Evolutionary conservation across 1,140 invertebrate species (phyloP), one percentile per base, ranked within the genome.

Genomic region (Drosophila asahinai): DNA sequence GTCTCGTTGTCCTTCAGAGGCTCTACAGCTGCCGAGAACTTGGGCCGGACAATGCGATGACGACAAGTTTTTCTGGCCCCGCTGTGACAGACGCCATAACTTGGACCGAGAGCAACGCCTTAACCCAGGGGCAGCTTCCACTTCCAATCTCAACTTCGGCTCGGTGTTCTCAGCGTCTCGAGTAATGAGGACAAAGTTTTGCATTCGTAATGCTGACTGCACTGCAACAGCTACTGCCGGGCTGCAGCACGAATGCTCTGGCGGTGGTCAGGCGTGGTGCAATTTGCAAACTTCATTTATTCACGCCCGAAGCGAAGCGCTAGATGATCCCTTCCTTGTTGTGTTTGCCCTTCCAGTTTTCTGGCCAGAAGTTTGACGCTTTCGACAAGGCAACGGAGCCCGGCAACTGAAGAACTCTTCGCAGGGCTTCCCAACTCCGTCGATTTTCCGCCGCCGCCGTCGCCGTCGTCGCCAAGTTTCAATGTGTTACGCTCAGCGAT

Each of bases 201-300:
- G 86, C 86, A 90, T 90, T 89, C 67, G 70, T 72, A 81, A 90
- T 89, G 86, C 70, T 55, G 62, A 33, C 51, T 48, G 60, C 66
- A 80, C 54, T 82, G 61, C 70, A 64, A 74, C 62, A 67, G 62
- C 57, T 47, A 63, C 65, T 58, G 43, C 27, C 40, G 45, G 47
- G 59, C 55, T 36, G 36, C 49, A 72, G 81, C 81, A 55, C 54
- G 42, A 61, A 62, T 62, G 40, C 72, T 78, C 70, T 60, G 86
- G 57, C 81, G 86, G 86, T 90, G 86, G 86, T 90, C 86, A 89
- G 86, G 86, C 86, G 79, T 90, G 86, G 81, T 90, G 86, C 86
- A 89, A 89, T 89, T 90, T 89, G 86, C 86, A 90, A 90, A 90
- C 86, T 90, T 90, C 86, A 90, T 90, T 90, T 90, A 90, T 90